Evolutionary conservation across 2,113 vertebrate genomes (phyloP).

Genomic region (Polypterus senegalus): DNA sequence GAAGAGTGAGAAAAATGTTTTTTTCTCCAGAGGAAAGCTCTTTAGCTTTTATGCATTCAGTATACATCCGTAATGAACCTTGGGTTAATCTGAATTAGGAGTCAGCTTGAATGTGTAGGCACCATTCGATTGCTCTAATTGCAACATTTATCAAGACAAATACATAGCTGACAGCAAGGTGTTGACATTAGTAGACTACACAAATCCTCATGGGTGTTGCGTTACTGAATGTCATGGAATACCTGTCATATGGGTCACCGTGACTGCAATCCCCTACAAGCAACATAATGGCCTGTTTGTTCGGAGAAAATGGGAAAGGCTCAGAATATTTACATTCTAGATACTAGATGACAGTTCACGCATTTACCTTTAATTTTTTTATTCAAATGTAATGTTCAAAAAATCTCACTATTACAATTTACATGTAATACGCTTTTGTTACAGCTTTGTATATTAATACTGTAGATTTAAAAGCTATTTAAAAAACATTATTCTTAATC

Average conservation of each 20-base stretch:
- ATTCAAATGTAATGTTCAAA: too few relatives aligned
- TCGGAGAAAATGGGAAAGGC: slow-evolving; percentile 8
- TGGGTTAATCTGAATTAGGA: slow-evolving; percentile 24
- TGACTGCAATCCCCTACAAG: slow-evolving; percentile 17
- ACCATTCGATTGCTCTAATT: slow-evolving; percentile 33
- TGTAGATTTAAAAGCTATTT: too few relatives aligned
- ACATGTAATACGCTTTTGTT: too few relatives aligned
- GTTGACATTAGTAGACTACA: slow-evolving; percentile 18
- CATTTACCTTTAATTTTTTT: background rate
- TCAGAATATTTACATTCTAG: background rate
- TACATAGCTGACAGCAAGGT: slow-evolving; percentile 23
- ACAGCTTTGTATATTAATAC: too few relatives aligned
- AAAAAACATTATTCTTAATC: too few relatives aligned
- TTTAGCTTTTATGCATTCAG: slow-evolving; percentile 17
- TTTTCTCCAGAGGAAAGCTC: background rate
- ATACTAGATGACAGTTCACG: background rate
- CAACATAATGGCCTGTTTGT: slow-evolving; percentile 19
- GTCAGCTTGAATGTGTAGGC: slow-evolving; percentile 18
- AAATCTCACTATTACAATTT: too few relatives aligned
- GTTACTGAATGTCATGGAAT: slow-evolving; percentile 22
- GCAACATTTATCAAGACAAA: slow-evolving; percentile 32
- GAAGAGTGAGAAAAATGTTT: background rate
- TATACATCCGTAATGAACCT: slow-evolving; percentile 9
- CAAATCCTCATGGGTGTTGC: slow-evolving; percentile 24
- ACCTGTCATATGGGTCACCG: slow-evolving; percentile 25